Percentiles rank a stretch among this genome's conserved stretches.
Evolutionary conservation across 2,797 vertebrate genomes (phyloP).

Genomic region (Sebastiscus albofasciatus): DNA sequence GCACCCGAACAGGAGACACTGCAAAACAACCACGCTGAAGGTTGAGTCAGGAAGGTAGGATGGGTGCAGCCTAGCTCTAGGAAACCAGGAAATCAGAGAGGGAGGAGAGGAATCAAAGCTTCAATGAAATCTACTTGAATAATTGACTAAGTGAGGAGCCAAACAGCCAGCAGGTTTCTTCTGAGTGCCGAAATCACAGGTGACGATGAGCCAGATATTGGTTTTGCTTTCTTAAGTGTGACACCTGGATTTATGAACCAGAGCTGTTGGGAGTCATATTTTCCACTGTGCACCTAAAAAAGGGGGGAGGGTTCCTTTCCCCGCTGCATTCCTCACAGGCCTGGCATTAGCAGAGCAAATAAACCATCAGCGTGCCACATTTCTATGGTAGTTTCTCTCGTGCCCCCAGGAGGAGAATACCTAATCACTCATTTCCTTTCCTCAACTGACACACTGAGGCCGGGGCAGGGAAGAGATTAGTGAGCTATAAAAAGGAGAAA

Average conservation of each 20-base stretch:
- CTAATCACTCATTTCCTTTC: conserved; percentile 77
- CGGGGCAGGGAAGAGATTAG: conserved; percentile 44
- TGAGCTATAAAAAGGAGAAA: conserved; percentile 51
- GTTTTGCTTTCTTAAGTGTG: not conserved
- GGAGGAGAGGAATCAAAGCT: not conserved
- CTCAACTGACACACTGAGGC: conserved; percentile 35
- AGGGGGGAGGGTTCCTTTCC: not conserved
- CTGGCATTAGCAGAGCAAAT: conserved; percentile 73
- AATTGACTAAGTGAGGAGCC: not conserved
- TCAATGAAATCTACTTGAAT: not conserved
- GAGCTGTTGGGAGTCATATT: conserved; percentile 19
- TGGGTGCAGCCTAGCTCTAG: conserved; percentile 51
- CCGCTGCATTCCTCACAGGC: conserved; percentile 65
- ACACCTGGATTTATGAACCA: conserved; percentile 27
- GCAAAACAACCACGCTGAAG: conserved; percentile 33
- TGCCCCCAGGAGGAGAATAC: conserved; percentile 51
- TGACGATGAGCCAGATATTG: not conserved
- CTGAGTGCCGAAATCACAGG: not conserved
- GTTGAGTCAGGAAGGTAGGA: conserved; percentile 3
- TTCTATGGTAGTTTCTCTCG: conserved; percentile 50
- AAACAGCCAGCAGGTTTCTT: not conserved
- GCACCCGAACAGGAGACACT: conserved; percentile 20
- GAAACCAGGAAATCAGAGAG: not conserved
- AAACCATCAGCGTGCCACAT: conserved; percentile 58
- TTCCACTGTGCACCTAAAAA: conserved; percentile 49